Base-by-base conservation (phyloP, 2,888 invertebrate species). In the Adineta ricciae region DNA sequence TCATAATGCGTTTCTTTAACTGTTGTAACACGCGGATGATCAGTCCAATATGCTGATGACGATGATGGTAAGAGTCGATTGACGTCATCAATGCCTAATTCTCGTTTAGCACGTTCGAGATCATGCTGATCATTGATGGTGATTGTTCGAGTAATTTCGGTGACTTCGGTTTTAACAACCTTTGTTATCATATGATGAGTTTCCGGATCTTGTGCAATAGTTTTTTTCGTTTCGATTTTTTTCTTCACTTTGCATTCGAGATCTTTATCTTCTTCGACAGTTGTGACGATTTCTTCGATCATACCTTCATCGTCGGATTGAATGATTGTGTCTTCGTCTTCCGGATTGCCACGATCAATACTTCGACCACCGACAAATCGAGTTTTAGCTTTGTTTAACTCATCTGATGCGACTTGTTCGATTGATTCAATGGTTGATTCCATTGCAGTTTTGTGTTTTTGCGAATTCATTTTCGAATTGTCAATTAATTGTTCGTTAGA, bases 61-160 rank as follows among this genome's bases (percentile, higher is more conserved):
- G 56, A 27, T 78, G 78, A 78, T 78, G 78, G 78, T 78, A 78
- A 78, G 4, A 78, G 19, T 78, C 32, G 21, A 41, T 41, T 78
- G 14, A 78, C 78, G 41, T 41, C 78, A 24, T 78, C 78, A n/a
- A 78, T 78, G 2, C 78, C 78, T 78, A 78, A 41, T 41, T 78
- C 78, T n/a, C 78, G 78, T 41, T 78, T 78, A 9, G 78, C 78
- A 41, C 78, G 41, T 41, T 19, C 78, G 24, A 78, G n/a, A 78
- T 78, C 78, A 78, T 78, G 78, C 24, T 78, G 38, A 78, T 78
- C 78, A 78, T 41, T 78, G 4, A 78, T 41, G 24, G 78, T 78
- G 9, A 78, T 78, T 78, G 78, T 78, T n/a, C 78, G 78, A n/a
- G 78, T 78, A 24, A 78, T 78, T 78, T 84, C 84, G 14, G 54